Percentiles rank a stretch among this genome's conserved stretches.
Evolutionary conservation across 2,888 invertebrate species (phyloP).

Genomic region (Gibbula magus): DNA sequence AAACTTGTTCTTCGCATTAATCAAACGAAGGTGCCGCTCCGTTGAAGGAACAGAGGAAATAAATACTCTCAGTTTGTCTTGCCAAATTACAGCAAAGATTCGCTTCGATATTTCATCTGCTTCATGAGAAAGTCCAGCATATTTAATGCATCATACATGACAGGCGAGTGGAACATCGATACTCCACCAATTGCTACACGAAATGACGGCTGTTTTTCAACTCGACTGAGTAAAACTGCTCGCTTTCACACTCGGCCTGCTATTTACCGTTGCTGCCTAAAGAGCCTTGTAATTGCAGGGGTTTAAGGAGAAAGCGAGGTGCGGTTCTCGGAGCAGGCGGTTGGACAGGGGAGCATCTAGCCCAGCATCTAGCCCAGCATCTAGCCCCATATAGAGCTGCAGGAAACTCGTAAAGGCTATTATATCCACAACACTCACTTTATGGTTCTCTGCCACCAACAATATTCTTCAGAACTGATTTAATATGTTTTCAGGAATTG

Average conservation of each 20-base stretch:
- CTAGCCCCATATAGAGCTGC: background rate
- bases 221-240: background rate
- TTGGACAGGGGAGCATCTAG: background rate
- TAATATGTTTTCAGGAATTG: slow-evolving; percentile 4
- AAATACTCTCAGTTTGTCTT: slow-evolving; percentile 21
- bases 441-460: background rate
- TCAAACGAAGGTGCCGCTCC: slow-evolving; percentile 1
- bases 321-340: background rate
- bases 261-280: slow-evolving; percentile 3
- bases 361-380: background rate
- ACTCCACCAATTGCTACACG: background rate
- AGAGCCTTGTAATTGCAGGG: slow-evolving; percentile 11
- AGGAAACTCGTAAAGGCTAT: background rate
- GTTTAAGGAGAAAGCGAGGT: slow-evolving; percentile 13
- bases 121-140: slow-evolving; percentile 17
- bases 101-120: slow-evolving; percentile 19
- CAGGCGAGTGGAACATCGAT: slow-evolving; percentile 8
- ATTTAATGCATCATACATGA: slow-evolving; percentile 20
- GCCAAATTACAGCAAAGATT: slow-evolving; percentile 9
- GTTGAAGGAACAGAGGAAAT: slow-evolving; percentile 6
- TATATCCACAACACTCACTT: background rate
- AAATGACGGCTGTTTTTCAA: slow-evolving; percentile 9
- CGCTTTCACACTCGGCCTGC: slow-evolving; percentile 6
- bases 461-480: slow-evolving; percentile 6
- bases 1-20: slow-evolving; percentile 14